A percentile compares a stretch with the other conserved stretches of the same genome.
Evolutionary conservation across 2,888 invertebrate genomes (phyloP).

Genomic region (Tetragnatha montana): DNA sequence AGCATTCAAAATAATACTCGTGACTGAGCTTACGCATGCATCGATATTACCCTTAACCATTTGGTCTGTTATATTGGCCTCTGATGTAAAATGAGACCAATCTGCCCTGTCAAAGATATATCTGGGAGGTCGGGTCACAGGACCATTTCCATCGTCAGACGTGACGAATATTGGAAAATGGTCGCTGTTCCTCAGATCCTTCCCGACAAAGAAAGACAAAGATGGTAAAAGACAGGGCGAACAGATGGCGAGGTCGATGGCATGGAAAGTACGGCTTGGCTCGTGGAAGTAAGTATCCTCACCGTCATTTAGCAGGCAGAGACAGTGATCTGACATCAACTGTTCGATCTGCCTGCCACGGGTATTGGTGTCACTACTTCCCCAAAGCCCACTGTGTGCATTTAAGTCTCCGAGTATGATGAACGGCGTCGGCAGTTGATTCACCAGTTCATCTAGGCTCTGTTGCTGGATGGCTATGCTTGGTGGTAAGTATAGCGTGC

Average conservation of each 20-base stretch:
- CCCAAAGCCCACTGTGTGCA: neutral
- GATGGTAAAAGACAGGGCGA: neutral
- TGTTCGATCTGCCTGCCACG: neutral
- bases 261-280: neutral
- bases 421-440: neutral
- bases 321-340: neutral
- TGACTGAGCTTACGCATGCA: neutral
- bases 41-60: neutral
- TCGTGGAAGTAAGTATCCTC: conserved; percentile 10
- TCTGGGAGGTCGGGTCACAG: neutral
- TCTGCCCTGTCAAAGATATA: neutral
- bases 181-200: neutral
- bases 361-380: neutral
- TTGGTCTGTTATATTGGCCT: neutral
- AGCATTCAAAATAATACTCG: neutral
- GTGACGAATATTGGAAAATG: neutral
- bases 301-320: neutral
- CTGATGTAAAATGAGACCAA: neutral
- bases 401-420: neutral
- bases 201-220: neutral
- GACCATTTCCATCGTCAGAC: too few relatives aligned
- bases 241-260: neutral
- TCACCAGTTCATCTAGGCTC: neutral
- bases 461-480: neutral
- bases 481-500: neutral